Evolutionary conservation across 2,888 invertebrate species (phyloP).

Genomic region (Trichopoda pennipes): DNA sequence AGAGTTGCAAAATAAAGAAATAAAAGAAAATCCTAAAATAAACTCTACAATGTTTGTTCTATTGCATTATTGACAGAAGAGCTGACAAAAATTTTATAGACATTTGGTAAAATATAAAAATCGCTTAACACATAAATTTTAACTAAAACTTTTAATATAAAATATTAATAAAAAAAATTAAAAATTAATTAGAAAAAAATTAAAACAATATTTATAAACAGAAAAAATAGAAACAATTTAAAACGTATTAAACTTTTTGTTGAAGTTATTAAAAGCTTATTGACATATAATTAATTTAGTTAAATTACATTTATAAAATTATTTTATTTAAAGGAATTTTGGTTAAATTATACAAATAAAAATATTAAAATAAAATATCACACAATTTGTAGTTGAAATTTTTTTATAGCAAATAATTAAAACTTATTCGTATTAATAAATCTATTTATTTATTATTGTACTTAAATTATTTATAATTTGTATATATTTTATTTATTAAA

Average conservation of each 20-base stretch:
- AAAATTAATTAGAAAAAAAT: too few species aligned
- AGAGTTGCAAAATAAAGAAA: slow-evolving; percentile 40
- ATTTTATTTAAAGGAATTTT: slow-evolving; percentile 14
- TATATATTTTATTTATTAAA: slow-evolving; percentile 45
- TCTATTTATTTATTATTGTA: slow-evolving; percentile 40
- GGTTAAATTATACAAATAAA: slow-evolving; percentile 19
- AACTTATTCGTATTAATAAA: slow-evolving; percentile 40
- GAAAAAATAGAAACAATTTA: slow-evolving; percentile 25
- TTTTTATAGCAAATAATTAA: slow-evolving; percentile 23
- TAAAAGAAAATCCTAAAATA: background rate
- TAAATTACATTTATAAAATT: slow-evolving; percentile 31
- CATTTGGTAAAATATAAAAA: slow-evolving; percentile 37
- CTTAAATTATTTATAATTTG: slow-evolving; percentile 47
- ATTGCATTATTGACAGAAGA: slow-evolving; percentile 35
- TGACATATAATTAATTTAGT: slow-evolving; percentile 14
- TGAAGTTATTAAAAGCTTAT: slow-evolving; percentile 46
- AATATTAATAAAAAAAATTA: background rate
- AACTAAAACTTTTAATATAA: slow-evolving; percentile 19
- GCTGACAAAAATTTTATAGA: slow-evolving; percentile 8
- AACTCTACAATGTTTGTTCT: slow-evolving; percentile 12
- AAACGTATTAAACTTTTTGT: background rate
- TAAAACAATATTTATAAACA: slow-evolving; percentile 11
- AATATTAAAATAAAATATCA: slow-evolving; percentile 56
- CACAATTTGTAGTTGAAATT: slow-evolving; percentile 36
- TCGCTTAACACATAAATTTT: background rate